These are phyloP conservation scores for Scaptomyza cyrtandrae DNA, from an alignment of 2,888 invertebrate species.

Conservation along the genomic window DNA sequence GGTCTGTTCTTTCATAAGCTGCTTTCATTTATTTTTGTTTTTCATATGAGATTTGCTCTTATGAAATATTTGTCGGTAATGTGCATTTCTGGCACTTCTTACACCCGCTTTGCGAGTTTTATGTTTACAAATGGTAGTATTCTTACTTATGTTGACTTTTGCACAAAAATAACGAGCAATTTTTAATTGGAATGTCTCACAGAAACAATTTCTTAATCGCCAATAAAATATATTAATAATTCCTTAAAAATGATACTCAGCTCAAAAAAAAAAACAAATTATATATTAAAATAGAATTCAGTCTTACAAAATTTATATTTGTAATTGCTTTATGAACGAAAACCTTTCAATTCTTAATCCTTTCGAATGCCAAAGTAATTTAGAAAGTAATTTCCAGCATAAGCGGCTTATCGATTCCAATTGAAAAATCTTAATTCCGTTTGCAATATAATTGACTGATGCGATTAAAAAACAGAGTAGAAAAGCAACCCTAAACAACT, in stretches of 20 bases:
- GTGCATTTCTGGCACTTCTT: background rate
- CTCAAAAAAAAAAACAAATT: no score
- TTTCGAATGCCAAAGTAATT: background rate
- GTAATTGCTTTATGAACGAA: background rate
- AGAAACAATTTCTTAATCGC: no score
- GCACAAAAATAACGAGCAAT: no score
- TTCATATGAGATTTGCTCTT: background rate
- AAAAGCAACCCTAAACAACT: conserved; percentile 16
- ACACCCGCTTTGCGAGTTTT: background rate
- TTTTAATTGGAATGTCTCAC: no score
- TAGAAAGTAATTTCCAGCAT: conserved; percentile 9
- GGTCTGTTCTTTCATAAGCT: conserved; percentile 14
- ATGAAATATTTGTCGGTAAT: background rate
- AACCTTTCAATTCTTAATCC: background rate
- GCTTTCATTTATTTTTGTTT: background rate
- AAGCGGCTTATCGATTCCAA: conserved; percentile 39
- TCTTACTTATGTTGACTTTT: background rate
- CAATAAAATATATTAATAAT: no score
- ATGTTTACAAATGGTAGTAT: background rate
- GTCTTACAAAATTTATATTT: background rate
- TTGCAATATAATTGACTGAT: conserved; percentile 29
- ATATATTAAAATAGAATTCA: no score
- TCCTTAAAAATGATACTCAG: no score
- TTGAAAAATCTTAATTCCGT: conserved; percentile 24
- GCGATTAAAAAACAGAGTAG: conserved; percentile 23